phyloP scores from a whole-genome alignment of 1,140 invertebrate genomes.

The Popillia japonica region DNA sequence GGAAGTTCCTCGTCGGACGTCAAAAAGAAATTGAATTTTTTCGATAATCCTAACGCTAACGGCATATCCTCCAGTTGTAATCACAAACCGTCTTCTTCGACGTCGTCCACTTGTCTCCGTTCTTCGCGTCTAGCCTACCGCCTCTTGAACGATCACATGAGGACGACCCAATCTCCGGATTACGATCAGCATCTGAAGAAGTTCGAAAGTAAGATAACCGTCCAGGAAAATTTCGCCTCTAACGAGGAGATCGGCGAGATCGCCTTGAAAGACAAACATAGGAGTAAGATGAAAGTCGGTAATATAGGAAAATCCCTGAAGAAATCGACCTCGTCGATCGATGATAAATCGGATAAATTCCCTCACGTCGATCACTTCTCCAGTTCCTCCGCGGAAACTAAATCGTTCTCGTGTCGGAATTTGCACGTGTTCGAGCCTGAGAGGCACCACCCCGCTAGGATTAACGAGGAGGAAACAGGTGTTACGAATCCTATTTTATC shows the following conservation, averaged over 20 bases:
- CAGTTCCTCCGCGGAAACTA: background rate
- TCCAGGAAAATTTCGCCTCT: conserved; percentile 38
- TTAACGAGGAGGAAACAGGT: background rate
- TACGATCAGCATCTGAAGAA: conserved; percentile 27
- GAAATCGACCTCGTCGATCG: background rate
- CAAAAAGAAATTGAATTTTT: conserved; percentile 17
- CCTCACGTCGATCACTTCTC: conserved; percentile 13
- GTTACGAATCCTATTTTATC: conserved; percentile 36
- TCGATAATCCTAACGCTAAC: background rate
- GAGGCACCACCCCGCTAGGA: background rate
- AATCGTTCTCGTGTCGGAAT: conserved; percentile 40
- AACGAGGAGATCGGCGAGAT: conserved; percentile 54
- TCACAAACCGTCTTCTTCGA: background rate
- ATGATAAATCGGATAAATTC: conserved; percentile 25
- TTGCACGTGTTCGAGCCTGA: conserved; percentile 45
- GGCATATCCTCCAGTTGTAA: background rate
- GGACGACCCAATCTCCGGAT: background rate
- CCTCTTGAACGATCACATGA: conserved; percentile 19
- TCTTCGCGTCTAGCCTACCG: conserved; percentile 11
- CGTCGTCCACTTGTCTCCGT: background rate
- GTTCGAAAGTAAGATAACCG: conserved; percentile 29
- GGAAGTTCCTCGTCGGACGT: background rate
- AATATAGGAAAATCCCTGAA: conserved; percentile 27
- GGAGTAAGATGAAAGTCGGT: conserved; percentile 44
- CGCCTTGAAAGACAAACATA: conserved; percentile 56